Percentiles rank a stretch among this genome's conserved stretches.
Conservation (phyloP, 1,140 invertebrate species). For the Myzus persicae region DNA sequence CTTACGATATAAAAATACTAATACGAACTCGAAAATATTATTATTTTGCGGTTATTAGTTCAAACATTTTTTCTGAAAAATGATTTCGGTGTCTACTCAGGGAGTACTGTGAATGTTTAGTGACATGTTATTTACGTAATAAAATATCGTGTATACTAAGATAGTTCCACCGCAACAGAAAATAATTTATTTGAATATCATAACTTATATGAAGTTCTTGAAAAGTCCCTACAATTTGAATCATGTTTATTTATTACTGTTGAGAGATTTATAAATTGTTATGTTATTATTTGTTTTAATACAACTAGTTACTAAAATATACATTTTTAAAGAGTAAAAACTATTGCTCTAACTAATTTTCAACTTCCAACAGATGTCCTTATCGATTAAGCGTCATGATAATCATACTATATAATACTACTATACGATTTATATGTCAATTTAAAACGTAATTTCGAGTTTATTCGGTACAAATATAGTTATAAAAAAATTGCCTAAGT, state of each 20-base stretch:
- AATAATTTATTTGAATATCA: neutral
- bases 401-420: no score
- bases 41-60: neutral
- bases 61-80: neutral
- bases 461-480: neutral
- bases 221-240: neutral
- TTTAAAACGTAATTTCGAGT: neutral
- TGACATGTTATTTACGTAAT: neutral
- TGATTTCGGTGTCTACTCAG: neutral
- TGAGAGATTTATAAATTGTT: neutral
- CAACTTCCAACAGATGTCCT: neutral
- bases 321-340: no score
- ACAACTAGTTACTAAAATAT: neutral
- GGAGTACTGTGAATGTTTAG: neutral
- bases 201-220: neutral
- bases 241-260: neutral
- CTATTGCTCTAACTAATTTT: neutral
- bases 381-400: neutral
- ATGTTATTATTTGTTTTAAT: neutral
- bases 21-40: neutral
- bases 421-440: neutral
- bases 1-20: neutral
- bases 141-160: neutral
- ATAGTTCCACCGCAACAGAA: neutral
- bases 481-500: neutral